Conservation (phyloP, 2,113 vertebrate species). For the Corythornis cristatus region DNA sequence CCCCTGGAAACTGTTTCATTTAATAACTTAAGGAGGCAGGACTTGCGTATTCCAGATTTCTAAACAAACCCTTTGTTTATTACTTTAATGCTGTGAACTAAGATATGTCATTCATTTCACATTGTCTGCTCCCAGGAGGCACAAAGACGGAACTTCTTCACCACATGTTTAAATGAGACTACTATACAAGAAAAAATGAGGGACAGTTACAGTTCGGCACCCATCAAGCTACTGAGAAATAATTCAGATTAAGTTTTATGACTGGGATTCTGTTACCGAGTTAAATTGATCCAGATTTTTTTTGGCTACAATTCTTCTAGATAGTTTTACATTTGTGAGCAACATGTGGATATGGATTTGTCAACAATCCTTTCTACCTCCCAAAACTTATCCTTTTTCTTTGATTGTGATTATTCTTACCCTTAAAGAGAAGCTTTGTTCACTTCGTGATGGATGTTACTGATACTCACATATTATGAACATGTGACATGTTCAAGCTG, state of each 20-base stretch:
- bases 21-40: not conserved
- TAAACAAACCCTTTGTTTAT: not conserved
- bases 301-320: not conserved
- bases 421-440: not conserved
- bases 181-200: not conserved
- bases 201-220: not conserved
- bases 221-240: not conserved
- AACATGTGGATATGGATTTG: not conserved
- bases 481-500: accelerated
- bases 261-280: not conserved
- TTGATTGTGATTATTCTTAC: not conserved
- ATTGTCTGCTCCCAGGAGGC: not conserved
- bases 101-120: not conserved
- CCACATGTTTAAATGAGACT: not conserved
- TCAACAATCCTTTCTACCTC: not conserved
- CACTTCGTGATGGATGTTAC: not conserved
- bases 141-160: not conserved
- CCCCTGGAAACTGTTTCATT: not conserved
- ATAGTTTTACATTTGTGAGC: not conserved
- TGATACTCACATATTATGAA: not conserved
- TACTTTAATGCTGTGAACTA: not conserved
- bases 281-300: not conserved
- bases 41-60: not conserved
- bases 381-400: not conserved
- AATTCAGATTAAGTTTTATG: not conserved